Conservation (phyloP, 1,140 invertebrate species). For the Leptopilina clavipes region DNA sequence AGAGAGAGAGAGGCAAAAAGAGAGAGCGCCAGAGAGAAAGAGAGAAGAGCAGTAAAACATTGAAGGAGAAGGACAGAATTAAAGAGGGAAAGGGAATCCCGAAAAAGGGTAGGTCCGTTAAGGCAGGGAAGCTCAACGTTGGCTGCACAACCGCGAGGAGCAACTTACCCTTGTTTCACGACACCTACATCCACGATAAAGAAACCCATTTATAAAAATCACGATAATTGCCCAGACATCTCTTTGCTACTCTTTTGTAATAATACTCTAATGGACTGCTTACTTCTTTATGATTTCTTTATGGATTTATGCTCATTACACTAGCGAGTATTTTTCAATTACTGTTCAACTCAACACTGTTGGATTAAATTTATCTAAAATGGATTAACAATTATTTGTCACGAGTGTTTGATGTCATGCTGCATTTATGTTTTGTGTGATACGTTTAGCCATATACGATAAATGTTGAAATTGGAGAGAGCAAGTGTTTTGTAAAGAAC, state of each 20-base stretch:
- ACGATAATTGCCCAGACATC: conserved; percentile 3
- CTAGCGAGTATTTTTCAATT: not conserved
- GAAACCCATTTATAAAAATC: conserved; percentile 54
- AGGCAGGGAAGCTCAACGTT: conserved; percentile 66
- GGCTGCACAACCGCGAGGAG: conserved; percentile 61
- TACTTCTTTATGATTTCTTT: not conserved
- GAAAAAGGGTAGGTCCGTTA: conserved; percentile 61
- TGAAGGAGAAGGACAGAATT: conserved; percentile 46
- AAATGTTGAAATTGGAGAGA: too few relatives aligned
- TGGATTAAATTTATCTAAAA: too few relatives aligned
- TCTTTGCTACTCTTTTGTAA: conserved; percentile 5
- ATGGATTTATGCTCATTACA: not conserved
- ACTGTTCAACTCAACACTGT: not conserved
- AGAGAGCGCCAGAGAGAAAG: conserved; percentile 43
- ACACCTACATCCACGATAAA: conserved; percentile 54
- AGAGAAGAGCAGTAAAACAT: not conserved
- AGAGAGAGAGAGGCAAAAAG: conserved; percentile 4
- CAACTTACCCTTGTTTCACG: conserved; percentile 58
- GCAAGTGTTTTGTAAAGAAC: too few relatives aligned
- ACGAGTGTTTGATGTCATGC: too few relatives aligned
- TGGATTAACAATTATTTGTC: too few relatives aligned
- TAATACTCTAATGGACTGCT: not conserved
- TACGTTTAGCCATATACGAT: too few relatives aligned
- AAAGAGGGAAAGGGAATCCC: conserved; percentile 33
- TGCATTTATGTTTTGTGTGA: too few relatives aligned